Conservation (phyloP, 2,113 vertebrate species). For the Xenotilapia flavipinnis region DNA sequence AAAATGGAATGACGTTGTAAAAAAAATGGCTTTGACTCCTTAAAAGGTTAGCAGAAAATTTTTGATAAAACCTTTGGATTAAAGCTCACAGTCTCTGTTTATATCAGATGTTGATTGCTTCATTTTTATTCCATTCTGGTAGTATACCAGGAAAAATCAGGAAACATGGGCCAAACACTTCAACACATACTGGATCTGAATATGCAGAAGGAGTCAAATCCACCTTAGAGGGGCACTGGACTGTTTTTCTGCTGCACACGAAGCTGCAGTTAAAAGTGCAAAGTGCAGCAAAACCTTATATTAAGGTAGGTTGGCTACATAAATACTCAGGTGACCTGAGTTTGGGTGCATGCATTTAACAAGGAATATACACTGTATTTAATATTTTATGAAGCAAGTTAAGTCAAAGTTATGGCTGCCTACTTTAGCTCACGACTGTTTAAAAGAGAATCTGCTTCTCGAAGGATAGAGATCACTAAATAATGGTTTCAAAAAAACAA, state of each 20-base stretch:
- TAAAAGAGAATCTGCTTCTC: background rate
- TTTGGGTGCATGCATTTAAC: background rate
- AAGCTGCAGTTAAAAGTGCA: background rate
- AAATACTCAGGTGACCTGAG: background rate
- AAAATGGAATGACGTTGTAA: background rate
- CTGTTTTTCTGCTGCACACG: background rate
- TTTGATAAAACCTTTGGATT: background rate
- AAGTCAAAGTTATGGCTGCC: background rate
- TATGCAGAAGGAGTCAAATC: background rate
- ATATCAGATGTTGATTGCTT: background rate
- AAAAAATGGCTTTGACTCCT: background rate
- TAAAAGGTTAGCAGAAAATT: background rate
- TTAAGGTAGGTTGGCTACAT: background rate
- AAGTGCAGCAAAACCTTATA: background rate
- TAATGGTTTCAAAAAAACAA: background rate
- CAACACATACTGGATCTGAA: background rate
- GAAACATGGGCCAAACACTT: background rate
- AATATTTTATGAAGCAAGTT: background rate
- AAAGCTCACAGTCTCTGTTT: background rate
- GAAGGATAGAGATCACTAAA: background rate
- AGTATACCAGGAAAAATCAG: background rate
- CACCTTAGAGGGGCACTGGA: background rate
- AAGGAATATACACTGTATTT: background rate
- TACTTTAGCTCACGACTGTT: background rate
- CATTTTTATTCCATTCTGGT: background rate